A percentile compares a stretch with the other conserved stretches of the same genome.
Evolutionary conservation across 2,888 invertebrate genomes (phyloP).

Genomic region (Nephrotoma guestfalica): DNA sequence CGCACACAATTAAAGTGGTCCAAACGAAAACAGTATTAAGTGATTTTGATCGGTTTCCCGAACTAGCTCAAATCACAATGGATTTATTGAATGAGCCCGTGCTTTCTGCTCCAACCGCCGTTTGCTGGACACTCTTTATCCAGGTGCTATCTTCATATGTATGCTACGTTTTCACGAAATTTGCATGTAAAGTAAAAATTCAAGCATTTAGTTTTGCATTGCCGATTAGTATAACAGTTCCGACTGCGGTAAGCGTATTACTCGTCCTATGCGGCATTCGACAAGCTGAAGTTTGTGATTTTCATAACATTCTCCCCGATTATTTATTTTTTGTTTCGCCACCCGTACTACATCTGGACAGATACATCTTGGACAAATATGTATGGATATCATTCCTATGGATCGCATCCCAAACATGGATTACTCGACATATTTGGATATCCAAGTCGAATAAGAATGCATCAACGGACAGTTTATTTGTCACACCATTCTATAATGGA

Average conservation of each 20-base stretch:
- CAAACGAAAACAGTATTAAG: not conserved
- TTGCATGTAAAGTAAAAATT: conserved; percentile 78
- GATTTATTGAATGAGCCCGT: conserved; percentile 14
- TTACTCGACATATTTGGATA: conserved; percentile 73
- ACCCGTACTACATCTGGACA: conserved; percentile 38
- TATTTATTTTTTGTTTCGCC: conserved; percentile 79
- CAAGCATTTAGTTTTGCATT: conserved; percentile 78
- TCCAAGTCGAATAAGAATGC: conserved; percentile 72
- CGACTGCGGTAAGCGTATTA: conserved; percentile 53
- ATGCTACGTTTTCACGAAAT: conserved; percentile 55
- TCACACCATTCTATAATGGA: conserved; percentile 70
- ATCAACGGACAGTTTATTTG: conserved; percentile 69
- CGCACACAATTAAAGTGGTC: conserved; percentile 35
- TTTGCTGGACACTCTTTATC: conserved; percentile 44
- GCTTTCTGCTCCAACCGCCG: conserved; percentile 19
- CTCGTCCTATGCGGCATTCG: conserved; percentile 51
- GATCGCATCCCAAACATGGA: conserved; percentile 75
- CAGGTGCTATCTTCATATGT: conserved; percentile 53
- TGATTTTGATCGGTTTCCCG: not conserved
- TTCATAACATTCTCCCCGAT: conserved; percentile 52
- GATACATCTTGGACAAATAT: conserved; percentile 45
- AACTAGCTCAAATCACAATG: conserved; percentile 34
- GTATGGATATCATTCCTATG: conserved; percentile 69
- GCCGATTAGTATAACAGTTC: conserved; percentile 63
- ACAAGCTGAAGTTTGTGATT: conserved; percentile 49